Percentiles rank a stretch among this genome's conserved stretches.
Evolutionary conservation across 2,888 invertebrate species (phyloP).

Genomic region (Amblyteles armatorius): DNA sequence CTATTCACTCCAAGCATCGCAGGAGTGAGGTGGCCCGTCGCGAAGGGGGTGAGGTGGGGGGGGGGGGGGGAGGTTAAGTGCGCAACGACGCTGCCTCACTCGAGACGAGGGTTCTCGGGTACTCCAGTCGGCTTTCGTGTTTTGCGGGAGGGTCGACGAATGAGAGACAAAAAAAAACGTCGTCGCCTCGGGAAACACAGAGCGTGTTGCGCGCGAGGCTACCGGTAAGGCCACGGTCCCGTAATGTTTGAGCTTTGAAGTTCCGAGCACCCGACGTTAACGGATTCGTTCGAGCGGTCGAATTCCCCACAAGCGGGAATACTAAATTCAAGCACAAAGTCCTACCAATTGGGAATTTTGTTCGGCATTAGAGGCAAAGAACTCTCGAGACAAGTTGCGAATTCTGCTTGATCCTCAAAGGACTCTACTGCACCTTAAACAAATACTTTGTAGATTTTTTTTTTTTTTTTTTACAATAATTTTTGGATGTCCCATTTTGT

Average conservation of each 20-base stretch:
- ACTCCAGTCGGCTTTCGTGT: constrained; percentile 35
- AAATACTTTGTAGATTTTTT: too few relatives aligned
- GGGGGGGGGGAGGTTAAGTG: constrained; percentile 8
- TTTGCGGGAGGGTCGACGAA: constrained; percentile 19
- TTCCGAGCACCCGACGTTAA: constrained; percentile 10
- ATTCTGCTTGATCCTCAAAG: background rate
- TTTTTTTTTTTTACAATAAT: too few relatives aligned
- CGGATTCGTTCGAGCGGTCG: background rate
- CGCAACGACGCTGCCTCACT: constrained; percentile 31
- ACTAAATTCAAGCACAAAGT: background rate
- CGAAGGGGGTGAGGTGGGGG: background rate
- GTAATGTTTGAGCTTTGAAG: constrained; percentile 19
- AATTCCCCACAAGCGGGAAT: background rate
- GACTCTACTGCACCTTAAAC: background rate
- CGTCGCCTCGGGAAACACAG: constrained; percentile 13
- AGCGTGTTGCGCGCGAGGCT: background rate
- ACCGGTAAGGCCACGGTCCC: background rate
- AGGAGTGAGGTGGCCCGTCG: background rate
- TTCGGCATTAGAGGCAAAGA: background rate
- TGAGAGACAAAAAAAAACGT: constrained; percentile 25
- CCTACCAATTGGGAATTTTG: background rate
- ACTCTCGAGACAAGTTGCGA: background rate
- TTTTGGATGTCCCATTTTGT: too few relatives aligned
- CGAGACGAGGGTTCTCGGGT: constrained; percentile 29
- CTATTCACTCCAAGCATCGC: background rate